Evolutionary conservation across 2,797 vertebrate genomes (phyloP), one percentile per base, ranked within the genome.

Genomic region (Tamandua tetradactyla): DNA sequence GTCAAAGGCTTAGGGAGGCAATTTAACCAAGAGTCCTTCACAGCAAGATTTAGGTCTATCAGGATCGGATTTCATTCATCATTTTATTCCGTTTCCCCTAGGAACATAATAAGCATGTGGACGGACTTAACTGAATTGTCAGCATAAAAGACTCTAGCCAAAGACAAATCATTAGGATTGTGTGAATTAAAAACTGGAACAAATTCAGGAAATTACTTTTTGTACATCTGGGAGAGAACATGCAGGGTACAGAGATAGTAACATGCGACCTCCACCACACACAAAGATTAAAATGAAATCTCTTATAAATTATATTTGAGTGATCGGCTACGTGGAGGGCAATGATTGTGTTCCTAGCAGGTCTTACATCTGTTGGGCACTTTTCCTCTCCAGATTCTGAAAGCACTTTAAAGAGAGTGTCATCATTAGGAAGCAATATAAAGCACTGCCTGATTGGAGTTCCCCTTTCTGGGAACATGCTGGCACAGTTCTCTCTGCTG

Each of bases 101-200:
- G 23, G 61, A 66, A 2, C 57, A 68, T 68, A 91, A 92, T 30
- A 87, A 85, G 40, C 47, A 93, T 66, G 12, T 61, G 35, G n/a
- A 57, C 85, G 40, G 83, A 55, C 68, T 35, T 93, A 89, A 86
- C 47, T 71, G 18, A 92, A 68, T 22, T 40, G 30, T 95, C 47
- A 30, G 44, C 93, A 32, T 78, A 61, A 87, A 96, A 74, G 72
- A 84, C 15, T 89, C 35, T 89, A 55, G n/a, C 44, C 57, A 87
- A 86, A 61, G 52, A 94, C 89, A 55, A 90, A 64, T 87, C 15
- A 76, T 90, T 92, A 80, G 44, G 35, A 64, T 23, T 71, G 40
- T 35, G 22, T 55, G 25, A 90, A 90, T 35, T 90, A 71, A 66
- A 83, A 92, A 90, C 23, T 27, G 86, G 76, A 91, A 62, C 5